phyloP scores from a whole-genome alignment of 2,113 vertebrate genomes.

The Eonycteris spelaea region DNA sequence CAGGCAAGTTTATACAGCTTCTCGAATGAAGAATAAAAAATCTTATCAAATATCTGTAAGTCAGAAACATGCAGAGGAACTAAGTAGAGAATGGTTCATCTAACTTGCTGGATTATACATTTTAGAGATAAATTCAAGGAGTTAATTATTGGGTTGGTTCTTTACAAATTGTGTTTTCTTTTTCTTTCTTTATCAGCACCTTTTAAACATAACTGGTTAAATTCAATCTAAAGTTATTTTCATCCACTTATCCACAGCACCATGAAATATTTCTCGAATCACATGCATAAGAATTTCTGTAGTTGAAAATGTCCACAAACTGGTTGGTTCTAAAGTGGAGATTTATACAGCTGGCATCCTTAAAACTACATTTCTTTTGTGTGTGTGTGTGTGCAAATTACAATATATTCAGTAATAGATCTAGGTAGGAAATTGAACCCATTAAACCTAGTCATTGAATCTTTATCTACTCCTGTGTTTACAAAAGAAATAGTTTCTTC shows the following conservation, averaged over 20 bases:
- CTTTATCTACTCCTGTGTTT: not conserved
- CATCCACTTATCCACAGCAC: not conserved
- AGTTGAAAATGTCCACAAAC: not conserved
- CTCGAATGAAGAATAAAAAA: not conserved
- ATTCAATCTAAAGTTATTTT: not conserved
- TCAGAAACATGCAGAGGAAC: not conserved
- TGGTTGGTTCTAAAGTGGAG: not conserved
- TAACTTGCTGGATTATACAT: not conserved
- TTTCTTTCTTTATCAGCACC: not conserved
- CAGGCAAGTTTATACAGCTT: not conserved
- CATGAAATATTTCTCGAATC: not conserved
- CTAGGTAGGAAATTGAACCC: not conserved
- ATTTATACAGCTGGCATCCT: not conserved
- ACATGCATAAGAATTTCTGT: not conserved
- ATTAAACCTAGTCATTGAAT: conserved; percentile 39
- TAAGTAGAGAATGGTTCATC: not conserved
- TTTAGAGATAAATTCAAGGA: not conserved
- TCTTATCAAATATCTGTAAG: not conserved
- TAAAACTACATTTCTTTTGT: no score
- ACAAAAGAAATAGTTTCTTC: conserved; percentile 25
- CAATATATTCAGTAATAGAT: not conserved
- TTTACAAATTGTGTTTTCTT: not conserved
- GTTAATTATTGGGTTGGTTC: not conserved
- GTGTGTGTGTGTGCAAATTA: no score
- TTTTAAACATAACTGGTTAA: conserved; percentile 15